Conservation (phyloP, 2,113 vertebrate species). For the Canis aureus region DNA sequence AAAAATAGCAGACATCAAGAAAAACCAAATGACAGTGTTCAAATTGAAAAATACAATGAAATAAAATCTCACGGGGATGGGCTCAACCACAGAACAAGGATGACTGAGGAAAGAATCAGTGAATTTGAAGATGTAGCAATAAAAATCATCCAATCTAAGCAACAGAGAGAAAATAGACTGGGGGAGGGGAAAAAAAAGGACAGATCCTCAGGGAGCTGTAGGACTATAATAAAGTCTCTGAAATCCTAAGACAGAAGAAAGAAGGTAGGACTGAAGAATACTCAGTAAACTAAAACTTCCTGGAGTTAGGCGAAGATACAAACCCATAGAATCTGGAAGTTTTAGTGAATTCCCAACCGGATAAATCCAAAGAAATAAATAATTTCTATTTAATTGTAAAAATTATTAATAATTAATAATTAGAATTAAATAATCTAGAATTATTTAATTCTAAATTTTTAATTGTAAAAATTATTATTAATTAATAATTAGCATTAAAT, state of each 20-base stretch:
- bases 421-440: too few relatives aligned
- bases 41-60: not conserved
- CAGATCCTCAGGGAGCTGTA: not conserved
- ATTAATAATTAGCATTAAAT: too few relatives aligned
- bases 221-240: not conserved
- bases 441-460: too few relatives aligned
- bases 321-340: not conserved
- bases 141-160: not conserved
- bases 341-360: not conserved
- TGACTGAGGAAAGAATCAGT: not conserved
- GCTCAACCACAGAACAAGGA: not conserved
- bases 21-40: conserved; percentile 16
- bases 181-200: not conserved
- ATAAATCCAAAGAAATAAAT: not conserved
- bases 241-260: not conserved
- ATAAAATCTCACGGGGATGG: not conserved
- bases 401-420: too few relatives aligned
- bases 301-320: not conserved
- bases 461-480: not conserved
- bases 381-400: too few relatives aligned
- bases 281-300: not conserved
- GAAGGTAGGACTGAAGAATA: not conserved
- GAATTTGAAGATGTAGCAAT: not conserved
- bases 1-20: not conserved
- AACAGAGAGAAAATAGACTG: not conserved